Evolutionary conservation across 2,888 invertebrate genomes (phyloP).

Genomic region (Desoria tigrina): DNA sequence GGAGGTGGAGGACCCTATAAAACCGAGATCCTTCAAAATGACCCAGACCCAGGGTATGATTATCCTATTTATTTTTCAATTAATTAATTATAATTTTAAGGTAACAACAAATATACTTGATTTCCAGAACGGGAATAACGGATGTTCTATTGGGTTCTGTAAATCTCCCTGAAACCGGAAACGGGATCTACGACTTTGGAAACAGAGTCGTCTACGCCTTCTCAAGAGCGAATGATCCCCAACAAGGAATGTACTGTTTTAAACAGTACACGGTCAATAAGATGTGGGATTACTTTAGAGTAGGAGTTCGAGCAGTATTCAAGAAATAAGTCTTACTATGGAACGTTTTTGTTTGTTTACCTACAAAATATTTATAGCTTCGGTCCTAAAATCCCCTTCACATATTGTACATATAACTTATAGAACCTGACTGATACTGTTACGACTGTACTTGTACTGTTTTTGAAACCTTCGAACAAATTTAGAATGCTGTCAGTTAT

Average conservation of each 20-base stretch:
- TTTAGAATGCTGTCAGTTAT: too few species aligned
- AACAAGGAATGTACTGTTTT: constrained; percentile 52
- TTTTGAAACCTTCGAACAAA: too few species aligned
- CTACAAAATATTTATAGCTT: constrained; percentile 3
- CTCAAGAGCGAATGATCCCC: constrained; percentile 51
- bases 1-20: too few species aligned
- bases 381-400: not conserved
- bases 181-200: constrained; percentile 49
- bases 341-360: not conserved
- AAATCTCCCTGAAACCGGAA: constrained; percentile 50
- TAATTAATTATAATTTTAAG: not conserved
- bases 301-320: constrained; percentile 49
- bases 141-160: constrained; percentile 45
- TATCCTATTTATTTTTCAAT: not conserved
- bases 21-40: not conserved
- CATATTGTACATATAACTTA: constrained; percentile 16
- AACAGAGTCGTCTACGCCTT: constrained; percentile 51
- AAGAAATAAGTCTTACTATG: constrained; percentile 30
- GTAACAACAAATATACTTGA: constrained; percentile 8
- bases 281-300: constrained; percentile 51
- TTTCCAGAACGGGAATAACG: constrained; percentile 45
- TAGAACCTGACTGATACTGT: constrained; percentile 38
- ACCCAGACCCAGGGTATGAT: constrained; percentile 13
- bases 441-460: constrained; percentile 3
- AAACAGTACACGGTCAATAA: constrained; percentile 53